Percentiles rank a stretch among this genome's conserved stretches.
Conservation (phyloP, 2,888 invertebrate genomes). For the Toxonevra muliebris region DNA sequence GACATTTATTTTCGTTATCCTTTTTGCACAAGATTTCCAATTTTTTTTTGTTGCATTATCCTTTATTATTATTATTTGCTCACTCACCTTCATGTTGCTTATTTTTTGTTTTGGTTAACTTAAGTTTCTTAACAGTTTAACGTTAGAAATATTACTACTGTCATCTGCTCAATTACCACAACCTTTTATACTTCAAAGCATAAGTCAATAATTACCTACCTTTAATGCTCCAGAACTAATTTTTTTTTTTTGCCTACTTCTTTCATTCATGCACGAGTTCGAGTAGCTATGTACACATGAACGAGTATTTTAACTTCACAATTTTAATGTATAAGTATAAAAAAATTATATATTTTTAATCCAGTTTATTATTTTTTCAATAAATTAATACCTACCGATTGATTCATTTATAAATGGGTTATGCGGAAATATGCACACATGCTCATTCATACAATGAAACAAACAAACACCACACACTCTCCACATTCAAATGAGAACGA, state of each 20-base stretch:
- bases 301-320: not conserved
- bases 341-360: slow-evolving; percentile 6
- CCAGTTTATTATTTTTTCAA: slow-evolving; percentile 22
- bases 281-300: too few species aligned
- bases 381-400: slow-evolving; percentile 16
- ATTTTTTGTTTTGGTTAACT: slow-evolving; percentile 37
- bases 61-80: slow-evolving; percentile 4
- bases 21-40: not conserved
- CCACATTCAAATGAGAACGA: not conserved
- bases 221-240: slow-evolving; percentile 26
- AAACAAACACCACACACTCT: too few species aligned
- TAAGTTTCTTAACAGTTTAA: slow-evolving; percentile 49
- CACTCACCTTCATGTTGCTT: slow-evolving; percentile 62
- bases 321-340: not conserved
- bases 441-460: not conserved
- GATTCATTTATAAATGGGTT: slow-evolving; percentile 22
- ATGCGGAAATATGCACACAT: slow-evolving; percentile 32
- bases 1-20: too few species aligned
- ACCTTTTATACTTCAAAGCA: slow-evolving; percentile 51
- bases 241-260: not conserved
- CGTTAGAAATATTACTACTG: slow-evolving; percentile 61
- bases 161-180: slow-evolving; percentile 38
- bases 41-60: slow-evolving; percentile 7
- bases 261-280: not conserved
- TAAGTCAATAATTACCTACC: slow-evolving; percentile 4